Conservation (phyloP, 2,113 vertebrate genomes). For the Hystrix cristata region DNA sequence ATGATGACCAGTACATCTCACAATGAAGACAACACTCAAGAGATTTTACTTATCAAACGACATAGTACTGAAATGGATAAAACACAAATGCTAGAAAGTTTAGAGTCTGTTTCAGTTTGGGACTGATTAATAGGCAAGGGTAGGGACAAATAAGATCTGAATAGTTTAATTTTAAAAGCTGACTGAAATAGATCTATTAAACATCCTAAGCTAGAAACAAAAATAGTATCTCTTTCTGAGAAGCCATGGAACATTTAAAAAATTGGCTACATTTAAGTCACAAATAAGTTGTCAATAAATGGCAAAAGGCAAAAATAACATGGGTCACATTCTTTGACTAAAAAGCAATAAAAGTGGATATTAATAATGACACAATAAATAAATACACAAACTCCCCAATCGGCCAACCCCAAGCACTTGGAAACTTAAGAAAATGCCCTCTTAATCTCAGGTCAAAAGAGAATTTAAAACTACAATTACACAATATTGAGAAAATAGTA, state of each 20-base stretch:
- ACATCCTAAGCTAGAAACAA: neutral
- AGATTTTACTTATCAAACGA: neutral
- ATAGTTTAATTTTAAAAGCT: neutral
- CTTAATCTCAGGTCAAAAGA: constrained; percentile 46
- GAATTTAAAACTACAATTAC: neutral
- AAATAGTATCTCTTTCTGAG: neutral
- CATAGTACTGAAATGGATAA: neutral
- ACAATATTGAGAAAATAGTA: constrained; percentile 44
- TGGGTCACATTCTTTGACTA: constrained; percentile 15
- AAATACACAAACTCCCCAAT: neutral
- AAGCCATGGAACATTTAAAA: neutral
- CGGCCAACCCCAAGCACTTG: neutral
- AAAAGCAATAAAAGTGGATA: constrained; percentile 35
- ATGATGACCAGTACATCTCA: no score
- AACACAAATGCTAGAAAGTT: neutral
- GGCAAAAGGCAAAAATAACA: constrained; percentile 17
- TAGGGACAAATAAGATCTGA: neutral
- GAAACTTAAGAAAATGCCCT: constrained; percentile 48
- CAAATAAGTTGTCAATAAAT: constrained; percentile 35
- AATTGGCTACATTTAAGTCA: constrained; percentile 1
- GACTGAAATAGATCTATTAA: neutral
- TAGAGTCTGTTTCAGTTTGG: neutral
- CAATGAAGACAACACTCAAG: accelerated
- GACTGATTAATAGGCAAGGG: neutral
- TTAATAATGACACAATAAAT: constrained; percentile 39